Conservation (phyloP, 2,797 vertebrate species). For the Lutra lutra region DNA sequence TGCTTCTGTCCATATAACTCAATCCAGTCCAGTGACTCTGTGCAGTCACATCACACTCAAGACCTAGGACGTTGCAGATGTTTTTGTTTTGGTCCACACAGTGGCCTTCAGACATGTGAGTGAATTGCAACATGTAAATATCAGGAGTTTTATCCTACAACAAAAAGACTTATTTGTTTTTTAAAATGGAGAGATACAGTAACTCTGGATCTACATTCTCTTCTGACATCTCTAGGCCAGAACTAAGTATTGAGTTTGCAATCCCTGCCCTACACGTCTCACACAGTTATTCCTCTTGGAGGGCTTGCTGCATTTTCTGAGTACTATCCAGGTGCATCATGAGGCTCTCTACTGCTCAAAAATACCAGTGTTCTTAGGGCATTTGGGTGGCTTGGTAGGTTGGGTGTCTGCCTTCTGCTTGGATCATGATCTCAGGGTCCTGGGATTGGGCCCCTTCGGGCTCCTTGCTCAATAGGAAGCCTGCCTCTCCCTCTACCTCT, state of each 20-base stretch:
- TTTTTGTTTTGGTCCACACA: not conserved
- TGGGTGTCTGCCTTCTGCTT: too few species aligned
- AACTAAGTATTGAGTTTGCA: not conserved
- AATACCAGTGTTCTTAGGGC: not conserved
- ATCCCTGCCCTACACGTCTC: not conserved
- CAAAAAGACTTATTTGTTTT: not conserved
- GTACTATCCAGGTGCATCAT: not conserved
- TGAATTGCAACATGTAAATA: not conserved
- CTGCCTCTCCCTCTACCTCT: too few species aligned
- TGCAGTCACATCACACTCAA: not conserved
- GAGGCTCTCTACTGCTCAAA: not conserved
- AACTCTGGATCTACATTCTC: not conserved
- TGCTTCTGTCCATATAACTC: not conserved
- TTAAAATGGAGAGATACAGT: not conserved
- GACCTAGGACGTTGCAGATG: not conserved
- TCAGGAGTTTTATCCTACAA: not conserved
- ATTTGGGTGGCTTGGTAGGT: too few species aligned
- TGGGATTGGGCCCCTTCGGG: too few species aligned
- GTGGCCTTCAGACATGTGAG: not conserved
- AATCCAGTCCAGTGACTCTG: not conserved
- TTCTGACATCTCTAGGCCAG: not conserved
- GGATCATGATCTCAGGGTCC: too few species aligned
- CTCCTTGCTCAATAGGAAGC: too few species aligned
- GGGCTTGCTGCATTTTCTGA: not conserved
- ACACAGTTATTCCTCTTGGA: not conserved